These are phyloP conservation scores for Eupithecia vulgata DNA, from an alignment of 2,888 invertebrate species.

Conservation along the genomic window DNA sequence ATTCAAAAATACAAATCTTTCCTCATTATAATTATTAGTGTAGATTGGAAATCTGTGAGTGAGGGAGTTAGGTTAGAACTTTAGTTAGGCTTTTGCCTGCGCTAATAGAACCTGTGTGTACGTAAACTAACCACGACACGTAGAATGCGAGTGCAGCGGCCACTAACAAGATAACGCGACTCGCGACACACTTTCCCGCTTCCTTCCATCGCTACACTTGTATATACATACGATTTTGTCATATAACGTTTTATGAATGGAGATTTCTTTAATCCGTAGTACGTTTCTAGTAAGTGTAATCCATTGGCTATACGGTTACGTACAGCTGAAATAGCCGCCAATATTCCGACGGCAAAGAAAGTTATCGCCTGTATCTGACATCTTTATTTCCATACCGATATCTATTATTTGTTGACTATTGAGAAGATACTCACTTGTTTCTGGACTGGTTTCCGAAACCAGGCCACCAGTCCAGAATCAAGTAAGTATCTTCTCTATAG, in stretches of 20 bases:
- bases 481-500: no score
- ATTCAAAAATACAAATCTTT: no score
- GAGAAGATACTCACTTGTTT: neutral
- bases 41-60: no score
- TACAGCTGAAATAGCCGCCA: neutral
- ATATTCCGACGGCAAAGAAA: neutral
- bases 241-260: slow-evolving; percentile 13
- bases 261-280: slow-evolving; percentile 8
- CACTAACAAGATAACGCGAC: slow-evolving; percentile 73
- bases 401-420: neutral
- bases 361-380: neutral
- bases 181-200: slow-evolving; percentile 69
- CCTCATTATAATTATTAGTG: no score
- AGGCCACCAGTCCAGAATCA: no score
- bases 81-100: neutral
- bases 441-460: no score
- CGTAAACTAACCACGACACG: slow-evolving; percentile 30
- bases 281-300: neutral
- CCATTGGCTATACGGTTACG: neutral
- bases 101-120: slow-evolving; percentile 9
- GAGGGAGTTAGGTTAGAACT: neutral
- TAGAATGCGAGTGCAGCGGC: slow-evolving; percentile 57
- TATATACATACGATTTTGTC: slow-evolving; percentile 14
- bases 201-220: slow-evolving; percentile 69
- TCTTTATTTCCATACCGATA: neutral